Evolutionary conservation across 2,888 invertebrate species (phyloP).

Genomic region (Prosopocoilus inquinatus): DNA sequence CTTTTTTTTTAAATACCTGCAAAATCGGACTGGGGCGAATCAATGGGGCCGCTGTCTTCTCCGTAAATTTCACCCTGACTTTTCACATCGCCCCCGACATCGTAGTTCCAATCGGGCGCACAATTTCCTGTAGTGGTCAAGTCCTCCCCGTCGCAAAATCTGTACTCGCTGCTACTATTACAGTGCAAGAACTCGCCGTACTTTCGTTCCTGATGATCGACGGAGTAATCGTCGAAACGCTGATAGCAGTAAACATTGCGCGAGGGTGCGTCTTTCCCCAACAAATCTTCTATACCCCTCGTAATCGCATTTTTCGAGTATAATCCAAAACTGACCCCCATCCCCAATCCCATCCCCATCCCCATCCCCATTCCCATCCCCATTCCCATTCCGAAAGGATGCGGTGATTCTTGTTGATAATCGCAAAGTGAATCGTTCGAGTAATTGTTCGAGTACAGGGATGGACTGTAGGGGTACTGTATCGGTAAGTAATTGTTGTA

Average conservation of each 20-base stretch:
- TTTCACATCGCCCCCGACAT: slow-evolving; percentile 3
- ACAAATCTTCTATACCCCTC: slow-evolving; percentile 14
- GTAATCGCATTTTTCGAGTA: slow-evolving; percentile 16
- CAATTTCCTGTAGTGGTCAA: no score
- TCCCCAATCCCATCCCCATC: slow-evolving; percentile 11
- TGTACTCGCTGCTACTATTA: no score
- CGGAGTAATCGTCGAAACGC: not conserved
- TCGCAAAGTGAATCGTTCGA: slow-evolving; percentile 14
- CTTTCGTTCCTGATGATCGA: not conserved
- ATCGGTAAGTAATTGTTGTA: slow-evolving; percentile 17
- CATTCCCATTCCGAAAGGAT: not conserved
- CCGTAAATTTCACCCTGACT: not conserved
- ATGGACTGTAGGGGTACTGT: slow-evolving; percentile 12
- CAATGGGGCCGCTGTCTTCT: not conserved
- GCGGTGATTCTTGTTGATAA: slow-evolving; percentile 12
- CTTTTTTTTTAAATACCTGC: slow-evolving; percentile 3
- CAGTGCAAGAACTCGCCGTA: not conserved
- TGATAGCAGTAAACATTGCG: not conserved
- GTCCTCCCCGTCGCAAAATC: no score
- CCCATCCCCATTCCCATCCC: slow-evolving; percentile 13
- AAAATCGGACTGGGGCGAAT: slow-evolving; percentile 1
- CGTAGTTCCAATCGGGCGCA: slow-evolving; percentile 5
- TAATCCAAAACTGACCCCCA: not conserved
- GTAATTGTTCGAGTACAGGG: slow-evolving; percentile 15
- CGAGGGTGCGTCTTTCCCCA: not conserved